Evolutionary conservation across 2,113 vertebrate genomes (phyloP).

Genomic region (Cyprinodon tularosa): DNA sequence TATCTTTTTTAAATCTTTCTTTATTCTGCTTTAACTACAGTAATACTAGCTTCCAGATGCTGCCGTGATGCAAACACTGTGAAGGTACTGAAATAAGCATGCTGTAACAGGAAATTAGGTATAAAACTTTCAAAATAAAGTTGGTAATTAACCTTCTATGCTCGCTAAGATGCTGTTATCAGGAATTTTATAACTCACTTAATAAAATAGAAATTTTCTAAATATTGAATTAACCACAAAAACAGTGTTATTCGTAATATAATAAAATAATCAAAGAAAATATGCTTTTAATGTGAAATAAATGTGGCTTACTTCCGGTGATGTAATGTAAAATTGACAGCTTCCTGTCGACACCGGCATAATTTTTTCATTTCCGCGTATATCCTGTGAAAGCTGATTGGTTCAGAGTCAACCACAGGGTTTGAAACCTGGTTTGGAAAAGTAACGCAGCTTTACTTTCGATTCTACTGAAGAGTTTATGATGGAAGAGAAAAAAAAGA

Average conservation of each 20-base stretch:
- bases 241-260: not conserved
- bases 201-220: not conserved
- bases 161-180: not conserved
- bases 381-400: conserved; percentile 53
- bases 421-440: conserved; percentile 13
- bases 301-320: not conserved
- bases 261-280: not conserved
- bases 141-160: rapidly evolving
- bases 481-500: too few species aligned
- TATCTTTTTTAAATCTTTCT: not conserved
- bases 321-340: not conserved
- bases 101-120: not conserved
- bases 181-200: not conserved
- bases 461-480: too few species aligned
- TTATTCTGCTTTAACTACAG: not conserved
- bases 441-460: not conserved
- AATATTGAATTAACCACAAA: not conserved
- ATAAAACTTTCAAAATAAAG: conserved; percentile 24
- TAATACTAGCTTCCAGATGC: conserved; percentile 4
- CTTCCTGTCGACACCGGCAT: conserved; percentile 22
- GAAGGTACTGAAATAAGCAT: rapidly evolving
- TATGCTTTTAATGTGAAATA: not conserved
- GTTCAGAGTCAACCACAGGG: not conserved
- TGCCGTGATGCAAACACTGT: not conserved
- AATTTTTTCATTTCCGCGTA: conserved; percentile 63